Conservation (phyloP, 2,797 vertebrate species). For the Myotis findleyi region DNA sequence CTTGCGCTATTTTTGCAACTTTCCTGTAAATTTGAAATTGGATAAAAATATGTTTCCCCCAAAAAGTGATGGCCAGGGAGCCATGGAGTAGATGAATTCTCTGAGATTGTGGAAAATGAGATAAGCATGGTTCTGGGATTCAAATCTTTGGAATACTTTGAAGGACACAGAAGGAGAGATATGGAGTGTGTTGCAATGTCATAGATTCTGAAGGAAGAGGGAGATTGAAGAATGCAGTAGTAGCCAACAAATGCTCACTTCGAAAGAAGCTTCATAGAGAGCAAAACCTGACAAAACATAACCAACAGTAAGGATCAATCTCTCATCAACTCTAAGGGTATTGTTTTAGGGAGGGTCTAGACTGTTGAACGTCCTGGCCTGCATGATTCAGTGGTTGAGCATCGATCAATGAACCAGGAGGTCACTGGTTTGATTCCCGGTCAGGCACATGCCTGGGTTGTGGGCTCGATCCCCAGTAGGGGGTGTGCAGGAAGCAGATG, state of each 20-base stretch:
- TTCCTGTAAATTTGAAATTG: constrained; percentile 39
- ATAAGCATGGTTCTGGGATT: not conserved
- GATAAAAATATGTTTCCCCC: not conserved
- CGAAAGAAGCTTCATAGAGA: not conserved
- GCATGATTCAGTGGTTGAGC: too few relatives aligned
- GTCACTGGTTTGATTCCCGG: too few relatives aligned
- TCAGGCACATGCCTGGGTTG: too few relatives aligned
- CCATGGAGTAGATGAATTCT: not conserved
- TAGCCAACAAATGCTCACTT: not conserved
- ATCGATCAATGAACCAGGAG: too few relatives aligned
- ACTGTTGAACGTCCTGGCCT: too few relatives aligned
- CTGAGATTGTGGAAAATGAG: not conserved
- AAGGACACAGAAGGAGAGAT: not conserved
- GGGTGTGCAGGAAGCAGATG: too few relatives aligned
- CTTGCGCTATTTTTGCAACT: not conserved
- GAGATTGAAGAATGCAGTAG: not conserved
- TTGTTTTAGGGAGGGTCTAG: not conserved
- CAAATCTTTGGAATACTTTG: not conserved
- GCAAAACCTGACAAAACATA: not conserved
- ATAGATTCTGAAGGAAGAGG: not conserved
- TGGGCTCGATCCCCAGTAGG: too few relatives aligned
- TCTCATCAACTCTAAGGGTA: not conserved
- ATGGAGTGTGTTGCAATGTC: not conserved
- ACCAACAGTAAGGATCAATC: not conserved
- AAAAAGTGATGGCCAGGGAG: not conserved